Evolutionary conservation across 1,140 invertebrate species (phyloP), one percentile per base, ranked within the genome.

Genomic region (Helicoverpa zea): DNA sequence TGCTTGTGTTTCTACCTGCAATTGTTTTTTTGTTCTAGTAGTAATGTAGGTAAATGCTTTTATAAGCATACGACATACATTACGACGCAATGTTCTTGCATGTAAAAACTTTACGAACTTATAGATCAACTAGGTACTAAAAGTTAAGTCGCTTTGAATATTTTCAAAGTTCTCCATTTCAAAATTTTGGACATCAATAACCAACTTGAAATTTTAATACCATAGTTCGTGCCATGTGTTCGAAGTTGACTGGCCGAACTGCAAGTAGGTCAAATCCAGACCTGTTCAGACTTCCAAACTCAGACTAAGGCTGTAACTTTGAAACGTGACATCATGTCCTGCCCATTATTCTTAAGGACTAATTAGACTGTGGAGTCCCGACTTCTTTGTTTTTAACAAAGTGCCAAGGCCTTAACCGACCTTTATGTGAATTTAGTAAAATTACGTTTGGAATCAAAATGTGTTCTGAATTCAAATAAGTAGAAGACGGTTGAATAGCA

Each of bases 301-400:
- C 61, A 64, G 43, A 35, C 30, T 43, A 13, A 43, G 61, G 13
- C 29, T 43, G n/a, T 64, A n/a, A 64, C 30, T 64, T 43, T n/a
- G 5, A 16, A 43, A 64, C 61, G 61, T 64, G 61, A 64, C 61
- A 14, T 64, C 61, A 43, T 43, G 61, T 43, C n/a, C 61, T n/a
- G 5, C 4, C 35, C 61, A 43, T 64, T 64, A 64, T 30, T 43
- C 61, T 64, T 64, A 64, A 64, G 14, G 61, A 64, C 61, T 64
- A 35, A 64, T 64, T 64, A 64, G 61, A 59, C 58, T 64, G 61
- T 64, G 13, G 30, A 29, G 35, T n/a, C 29, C 43, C 14, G 30
- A n/a, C 9, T 23, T 64, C 35, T 43, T 64, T 95, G 2, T 95
- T 94, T 96, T 79, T 61, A 72, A 64, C 61, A 64, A 43, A 43